phyloP scores from a whole-genome alignment of 1,140 invertebrate genomes.

The Centruroides sculpturatus region DNA sequence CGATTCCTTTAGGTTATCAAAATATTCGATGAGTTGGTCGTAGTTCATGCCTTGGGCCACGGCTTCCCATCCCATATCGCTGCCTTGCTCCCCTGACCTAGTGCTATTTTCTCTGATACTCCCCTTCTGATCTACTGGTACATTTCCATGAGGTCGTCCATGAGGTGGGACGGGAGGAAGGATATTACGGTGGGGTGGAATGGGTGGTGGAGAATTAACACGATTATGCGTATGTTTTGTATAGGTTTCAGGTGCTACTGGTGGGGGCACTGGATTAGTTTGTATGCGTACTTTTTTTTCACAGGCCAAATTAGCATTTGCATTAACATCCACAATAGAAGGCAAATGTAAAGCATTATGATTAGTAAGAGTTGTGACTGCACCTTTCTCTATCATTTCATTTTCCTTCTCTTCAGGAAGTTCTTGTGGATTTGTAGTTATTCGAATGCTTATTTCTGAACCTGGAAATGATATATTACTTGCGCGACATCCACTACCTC shows the following conservation, averaged over 20 bases:
- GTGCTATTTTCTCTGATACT: conserved; percentile 1
- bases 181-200: conserved; percentile 67
- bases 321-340: not conserved
- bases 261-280: conserved; percentile 10
- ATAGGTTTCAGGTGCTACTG: not conserved
- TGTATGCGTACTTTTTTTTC: conserved; percentile 18
- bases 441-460: conserved; percentile 33
- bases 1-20: conserved; percentile 86
- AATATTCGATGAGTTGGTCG: conserved; percentile 92
- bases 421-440: conserved; percentile 29
- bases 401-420: conserved; percentile 16
- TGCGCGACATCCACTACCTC: conserved; percentile 4
- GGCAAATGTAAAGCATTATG: conserved; percentile 2
- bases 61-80: conserved; percentile 14
- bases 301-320: conserved; percentile 3
- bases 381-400: conserved; percentile 10
- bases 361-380: conserved; percentile 32
- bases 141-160: conserved; percentile 14
- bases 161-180: conserved; percentile 23
- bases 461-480: conserved; percentile 21
- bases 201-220: conserved; percentile 64
- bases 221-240: conserved; percentile 7
- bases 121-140: conserved; percentile 4
- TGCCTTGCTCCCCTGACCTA: not conserved
- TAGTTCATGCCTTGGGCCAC: conserved; percentile 65